Base-by-base conservation (phyloP, 2,797 vertebrate genomes). In the Mionectes olivaceus region DNA sequence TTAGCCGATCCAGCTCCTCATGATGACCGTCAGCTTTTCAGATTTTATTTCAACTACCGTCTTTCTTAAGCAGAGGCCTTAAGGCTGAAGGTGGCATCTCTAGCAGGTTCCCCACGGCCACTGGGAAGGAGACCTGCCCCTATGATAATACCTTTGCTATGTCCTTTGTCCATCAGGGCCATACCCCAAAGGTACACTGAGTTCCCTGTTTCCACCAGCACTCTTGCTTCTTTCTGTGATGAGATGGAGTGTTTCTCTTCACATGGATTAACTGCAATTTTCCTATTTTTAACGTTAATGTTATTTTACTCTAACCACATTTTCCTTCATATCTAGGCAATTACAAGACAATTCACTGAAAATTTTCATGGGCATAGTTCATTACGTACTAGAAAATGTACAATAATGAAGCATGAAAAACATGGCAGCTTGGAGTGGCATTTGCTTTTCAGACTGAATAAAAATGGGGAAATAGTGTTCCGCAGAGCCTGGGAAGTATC, bases 361-460 rank as follows among this genome's bases (percentile, higher is more conserved):
- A 94, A 95, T 95, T 95, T 96, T 96, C 95, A 94, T 86, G 92
- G 89, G 61, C 94, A 96, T 90, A 93, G 92, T 74, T 95, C 85
- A 97, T 94, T 96, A 89, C 39, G 0, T 81, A 22, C 83, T 81
- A 88, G 87, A 95, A 96, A 95, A 96, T 91, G 93, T 95, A 79
- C 87, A 90, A 94, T 96, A 93, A 96, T 50, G 94, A 94, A 93
- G 91, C 63, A 7, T 96, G 93, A 94, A 95, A 92, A 95, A 95
- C 76, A 96, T 95, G 94, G 92, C 89, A 94, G 89, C 70, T 83
- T 81, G 52, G 55, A 82, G 65, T 86, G 85, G 77, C 27, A 1
- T 69, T 81, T 83, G 59, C 47, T 92, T 90, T 85, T 86, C 73
- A 92, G 63, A 50, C 55, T 61, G 88, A 84, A 89, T 71, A 87